Evolutionary conservation across 2,797 vertebrate genomes (phyloP).

Genomic region (Pygocentrus nattereri): DNA sequence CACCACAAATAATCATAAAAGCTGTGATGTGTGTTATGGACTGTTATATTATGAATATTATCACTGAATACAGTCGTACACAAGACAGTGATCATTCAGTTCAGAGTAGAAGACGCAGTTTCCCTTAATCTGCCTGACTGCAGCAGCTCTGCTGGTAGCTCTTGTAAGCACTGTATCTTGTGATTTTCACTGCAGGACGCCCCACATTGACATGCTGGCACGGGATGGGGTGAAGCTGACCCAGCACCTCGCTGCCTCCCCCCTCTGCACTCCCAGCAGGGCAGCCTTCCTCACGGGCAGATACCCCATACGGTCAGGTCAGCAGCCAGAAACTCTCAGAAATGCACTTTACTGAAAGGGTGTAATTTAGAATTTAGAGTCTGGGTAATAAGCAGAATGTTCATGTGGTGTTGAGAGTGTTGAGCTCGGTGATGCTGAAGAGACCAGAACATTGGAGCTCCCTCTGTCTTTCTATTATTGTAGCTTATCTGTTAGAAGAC

Average conservation of each 20-base stretch:
- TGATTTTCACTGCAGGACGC: constrained; percentile 71
- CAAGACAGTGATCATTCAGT: background rate
- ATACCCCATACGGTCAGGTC: constrained; percentile 90
- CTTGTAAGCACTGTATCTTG: constrained; percentile 33
- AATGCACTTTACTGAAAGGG: background rate
- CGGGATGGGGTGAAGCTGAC: constrained; percentile 88
- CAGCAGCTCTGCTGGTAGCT: background rate
- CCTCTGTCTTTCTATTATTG: no score
- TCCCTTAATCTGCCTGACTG: background rate
- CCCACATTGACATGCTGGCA: constrained; percentile 83
- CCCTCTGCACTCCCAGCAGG: constrained; percentile 91
- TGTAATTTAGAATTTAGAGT: background rate
- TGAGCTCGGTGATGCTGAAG: background rate
- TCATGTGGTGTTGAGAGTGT: background rate
- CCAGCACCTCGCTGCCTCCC: constrained; percentile 89
- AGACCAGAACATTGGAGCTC: no score
- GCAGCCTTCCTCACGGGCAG: constrained; percentile 92
- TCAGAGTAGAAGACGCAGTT: background rate
- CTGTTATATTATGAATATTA: background rate
- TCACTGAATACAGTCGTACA: background rate
- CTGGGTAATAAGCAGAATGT: background rate
- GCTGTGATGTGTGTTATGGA: background rate
- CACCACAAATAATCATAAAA: no score
- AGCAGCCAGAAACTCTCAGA: background rate
- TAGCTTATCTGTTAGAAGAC: no score